A percentile compares a stretch with the other conserved stretches of the same genome.
phyloP scores from a whole-genome alignment of 2,888 invertebrate genomes.

The Crocallis elinguaria region DNA sequence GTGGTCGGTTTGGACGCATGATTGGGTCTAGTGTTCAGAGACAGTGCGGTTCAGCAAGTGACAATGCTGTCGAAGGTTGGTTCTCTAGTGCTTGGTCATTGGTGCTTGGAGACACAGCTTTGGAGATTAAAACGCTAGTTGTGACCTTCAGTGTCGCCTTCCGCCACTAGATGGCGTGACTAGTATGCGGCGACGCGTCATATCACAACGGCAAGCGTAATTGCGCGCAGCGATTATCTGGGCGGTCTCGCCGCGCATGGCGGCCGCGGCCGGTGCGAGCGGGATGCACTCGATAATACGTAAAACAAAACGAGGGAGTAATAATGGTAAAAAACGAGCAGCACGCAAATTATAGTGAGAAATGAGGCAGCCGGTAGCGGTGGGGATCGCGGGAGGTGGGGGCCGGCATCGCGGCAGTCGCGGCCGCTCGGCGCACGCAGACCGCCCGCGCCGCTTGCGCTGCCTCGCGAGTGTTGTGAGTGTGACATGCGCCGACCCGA shows the following conservation, averaged over 20 bases:
- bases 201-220: constrained; percentile 69
- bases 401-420: constrained; percentile 74
- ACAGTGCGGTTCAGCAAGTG: no score
- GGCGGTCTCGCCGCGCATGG: constrained; percentile 82
- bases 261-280: constrained; percentile 78
- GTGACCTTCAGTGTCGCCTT: constrained; percentile 47
- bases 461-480: constrained; percentile 76
- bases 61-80: not conserved
- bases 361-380: constrained; percentile 85
- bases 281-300: constrained; percentile 85
- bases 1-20: no score
- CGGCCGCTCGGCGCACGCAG: constrained; percentile 75
- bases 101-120: no score
- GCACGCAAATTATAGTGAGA: constrained; percentile 85
- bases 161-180: constrained; percentile 72
- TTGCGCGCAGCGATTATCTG: constrained; percentile 82
- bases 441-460: constrained; percentile 73
- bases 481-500: constrained; percentile 73
- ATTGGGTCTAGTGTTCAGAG: no score
- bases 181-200: constrained; percentile 46
- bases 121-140: not conserved
- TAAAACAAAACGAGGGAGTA: constrained; percentile 85
- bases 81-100: no score
- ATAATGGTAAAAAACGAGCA: constrained; percentile 85
- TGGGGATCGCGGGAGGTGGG: constrained; percentile 78